Base-by-base conservation (phyloP, 2,888 invertebrate genomes). In the Agapostemon virescens region DNA sequence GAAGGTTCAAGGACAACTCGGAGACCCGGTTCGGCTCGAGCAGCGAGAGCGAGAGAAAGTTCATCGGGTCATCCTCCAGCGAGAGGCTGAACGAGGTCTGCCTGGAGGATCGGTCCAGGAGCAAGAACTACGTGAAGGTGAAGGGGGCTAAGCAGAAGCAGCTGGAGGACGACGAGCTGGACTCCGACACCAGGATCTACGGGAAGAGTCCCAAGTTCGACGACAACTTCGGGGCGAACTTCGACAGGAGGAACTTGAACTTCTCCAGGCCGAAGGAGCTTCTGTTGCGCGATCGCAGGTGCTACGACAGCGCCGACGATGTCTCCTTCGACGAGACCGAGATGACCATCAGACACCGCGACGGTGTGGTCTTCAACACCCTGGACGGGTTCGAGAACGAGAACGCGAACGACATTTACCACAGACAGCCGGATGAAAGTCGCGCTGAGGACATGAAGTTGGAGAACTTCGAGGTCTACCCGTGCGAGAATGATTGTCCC, bases 151-250 rank as follows among this genome's bases (percentile, higher is more conserved):
- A 91, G 69, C 92, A 92, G 82, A 92, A 91, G 84, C 91, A 91
- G 77, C 76, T 90, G 74, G 91, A 91, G 74, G 90, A 91, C 67
- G 90, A 90, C 75, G 92, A 92, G 81, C 82, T 88, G 23, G 92
- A 92, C 69, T 89, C 90, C 13, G 92, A 91, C 70, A 90, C 90
- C 5, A 88, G 90, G 75, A 88, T 91, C 63, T 92, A 92, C 76
- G 92, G 92, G 36, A 92, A 92, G 82, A 92, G 92, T 76, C 92
- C 92, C 1, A 92, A 92, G 68, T 92, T 92, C 83, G 92, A 92
- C 73, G 92, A 91, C 49, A 90, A 90, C 40, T 86, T 92, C 58
- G 90, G 87, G 26, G 88, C 84, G 17, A 69, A 85, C 13, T 86
- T 87, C 73, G 90, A 90, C 61, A 86, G 90, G 2, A 79, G 89